phyloP scores from a whole-genome alignment of 2,888 invertebrate species.

The Pterostichus madidus region DNA sequence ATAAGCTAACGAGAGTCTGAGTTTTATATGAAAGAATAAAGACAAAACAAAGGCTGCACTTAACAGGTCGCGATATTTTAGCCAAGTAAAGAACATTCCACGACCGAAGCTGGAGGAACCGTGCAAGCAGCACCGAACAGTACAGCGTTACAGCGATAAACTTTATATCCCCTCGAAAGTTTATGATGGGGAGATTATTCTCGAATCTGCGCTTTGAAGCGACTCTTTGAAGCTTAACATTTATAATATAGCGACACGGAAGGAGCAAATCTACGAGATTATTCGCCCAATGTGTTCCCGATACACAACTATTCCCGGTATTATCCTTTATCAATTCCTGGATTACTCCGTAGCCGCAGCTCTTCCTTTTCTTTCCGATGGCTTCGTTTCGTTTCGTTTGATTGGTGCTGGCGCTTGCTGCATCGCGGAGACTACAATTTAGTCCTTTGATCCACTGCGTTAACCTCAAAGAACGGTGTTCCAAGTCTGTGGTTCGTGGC shows the following conservation, averaged over 20 bases:
- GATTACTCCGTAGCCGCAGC: slow-evolving; percentile 36
- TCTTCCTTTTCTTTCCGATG: slow-evolving; percentile 12
- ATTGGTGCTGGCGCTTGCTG: slow-evolving; percentile 68
- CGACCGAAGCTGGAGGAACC: not conserved
- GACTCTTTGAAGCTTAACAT: slow-evolving; percentile 64
- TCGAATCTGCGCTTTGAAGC: slow-evolving; percentile 63
- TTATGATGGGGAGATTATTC: slow-evolving; percentile 62
- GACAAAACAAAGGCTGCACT: slow-evolving; percentile 28
- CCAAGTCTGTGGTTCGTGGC: slow-evolving; percentile 21
- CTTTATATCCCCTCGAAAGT: slow-evolving; percentile 63
- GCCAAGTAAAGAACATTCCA: slow-evolving; percentile 26
- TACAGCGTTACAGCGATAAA: slow-evolving; percentile 54
- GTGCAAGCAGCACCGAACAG: slow-evolving; percentile 9
- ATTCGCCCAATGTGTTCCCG: slow-evolving; percentile 57
- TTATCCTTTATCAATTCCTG: slow-evolving; percentile 63
- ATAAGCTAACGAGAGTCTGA: slow-evolving; percentile 34
- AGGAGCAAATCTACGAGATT: slow-evolving; percentile 63
- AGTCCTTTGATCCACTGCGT: slow-evolving; percentile 69
- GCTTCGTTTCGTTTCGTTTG: slow-evolving; percentile 42
- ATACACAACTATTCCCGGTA: slow-evolving; percentile 48
- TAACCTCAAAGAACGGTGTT: slow-evolving; percentile 68
- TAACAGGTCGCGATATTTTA: slow-evolving; percentile 40
- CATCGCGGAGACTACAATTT: slow-evolving; percentile 69
- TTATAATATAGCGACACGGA: slow-evolving; percentile 63
- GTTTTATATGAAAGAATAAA: slow-evolving; percentile 48